Percentiles rank a stretch among this genome's conserved stretches.
Evolutionary conservation across 1,140 invertebrate genomes (phyloP).

Genomic region (Bombus waltoni): DNA sequence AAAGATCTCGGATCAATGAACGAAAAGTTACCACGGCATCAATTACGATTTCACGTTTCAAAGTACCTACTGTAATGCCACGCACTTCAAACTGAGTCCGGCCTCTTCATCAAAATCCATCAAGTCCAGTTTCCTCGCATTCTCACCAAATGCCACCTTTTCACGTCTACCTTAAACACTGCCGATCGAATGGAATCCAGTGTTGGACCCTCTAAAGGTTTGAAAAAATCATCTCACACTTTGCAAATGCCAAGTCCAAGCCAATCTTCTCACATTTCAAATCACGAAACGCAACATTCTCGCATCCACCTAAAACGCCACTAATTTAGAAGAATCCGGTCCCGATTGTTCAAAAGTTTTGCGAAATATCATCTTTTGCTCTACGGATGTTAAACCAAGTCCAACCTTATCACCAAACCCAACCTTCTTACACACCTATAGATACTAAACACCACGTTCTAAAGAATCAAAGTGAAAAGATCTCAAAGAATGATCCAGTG

Average conservation of each 20-base stretch:
- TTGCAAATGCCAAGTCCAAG: background rate
- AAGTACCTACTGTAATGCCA: background rate
- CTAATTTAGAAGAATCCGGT: too few relatives aligned
- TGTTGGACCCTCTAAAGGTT: too few relatives aligned
- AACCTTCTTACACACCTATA: background rate
- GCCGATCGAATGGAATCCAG: too few relatives aligned
- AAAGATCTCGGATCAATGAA: constrained; percentile 5
- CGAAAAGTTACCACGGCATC: background rate
- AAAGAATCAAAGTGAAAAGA: background rate
- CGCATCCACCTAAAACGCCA: background rate
- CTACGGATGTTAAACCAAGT: background rate
- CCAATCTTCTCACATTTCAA: background rate
- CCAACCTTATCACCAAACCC: background rate
- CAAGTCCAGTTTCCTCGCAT: background rate
- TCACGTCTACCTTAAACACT: background rate
- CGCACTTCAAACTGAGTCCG: background rate
- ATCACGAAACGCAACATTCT: background rate
- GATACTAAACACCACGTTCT: too few relatives aligned
- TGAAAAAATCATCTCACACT: background rate
- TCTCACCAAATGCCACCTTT: background rate
- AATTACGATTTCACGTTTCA: background rate
- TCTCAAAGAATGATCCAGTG: background rate
- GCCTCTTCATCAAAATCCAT: background rate
- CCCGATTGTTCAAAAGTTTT: too few relatives aligned
- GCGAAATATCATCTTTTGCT: too few relatives aligned